Evolutionary conservation across 2,888 invertebrate genomes (phyloP).

Genomic region (Lycia hirtaria): DNA sequence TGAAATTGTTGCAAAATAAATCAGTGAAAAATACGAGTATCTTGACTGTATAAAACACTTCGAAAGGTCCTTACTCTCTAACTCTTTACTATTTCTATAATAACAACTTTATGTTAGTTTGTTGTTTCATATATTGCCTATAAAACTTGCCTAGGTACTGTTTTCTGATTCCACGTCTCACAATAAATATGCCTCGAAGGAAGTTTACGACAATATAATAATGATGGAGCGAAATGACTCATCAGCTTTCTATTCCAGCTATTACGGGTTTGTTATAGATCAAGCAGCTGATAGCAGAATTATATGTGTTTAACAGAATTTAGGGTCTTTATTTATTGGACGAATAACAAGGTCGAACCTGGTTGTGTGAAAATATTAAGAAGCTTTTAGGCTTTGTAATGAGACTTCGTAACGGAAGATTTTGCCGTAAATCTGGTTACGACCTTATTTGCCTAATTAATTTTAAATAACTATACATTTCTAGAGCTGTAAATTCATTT

Average conservation of each 20-base stretch:
- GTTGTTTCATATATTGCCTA: background rate
- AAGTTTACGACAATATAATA: constrained; percentile 37
- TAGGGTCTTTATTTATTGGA: background rate
- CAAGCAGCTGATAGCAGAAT: constrained; percentile 14
- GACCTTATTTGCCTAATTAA: too few species aligned
- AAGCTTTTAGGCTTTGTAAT: background rate
- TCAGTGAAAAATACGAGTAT: too few species aligned
- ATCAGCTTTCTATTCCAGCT: constrained; percentile 23
- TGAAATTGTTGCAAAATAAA: too few species aligned
- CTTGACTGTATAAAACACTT: too few species aligned
- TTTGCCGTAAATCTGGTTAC: too few species aligned
- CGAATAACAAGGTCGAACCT: background rate
- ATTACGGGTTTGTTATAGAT: constrained; percentile 26
- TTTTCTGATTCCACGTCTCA: background rate
- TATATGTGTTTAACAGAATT: constrained; percentile 7
- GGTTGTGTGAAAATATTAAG: background rate
- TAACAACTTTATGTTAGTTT: background rate
- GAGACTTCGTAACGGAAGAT: background rate
- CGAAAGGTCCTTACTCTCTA: too few species aligned
- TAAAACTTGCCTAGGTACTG: constrained; percentile 7
- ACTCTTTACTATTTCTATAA: too few species aligned
- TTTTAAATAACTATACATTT: too few species aligned
- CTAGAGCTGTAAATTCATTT: too few species aligned
- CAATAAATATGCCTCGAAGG: constrained; percentile 35
- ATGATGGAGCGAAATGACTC: constrained; percentile 38